phyloP scores from a whole-genome alignment of 1,140 invertebrate genomes.

The Oscheius sp. region DNA sequence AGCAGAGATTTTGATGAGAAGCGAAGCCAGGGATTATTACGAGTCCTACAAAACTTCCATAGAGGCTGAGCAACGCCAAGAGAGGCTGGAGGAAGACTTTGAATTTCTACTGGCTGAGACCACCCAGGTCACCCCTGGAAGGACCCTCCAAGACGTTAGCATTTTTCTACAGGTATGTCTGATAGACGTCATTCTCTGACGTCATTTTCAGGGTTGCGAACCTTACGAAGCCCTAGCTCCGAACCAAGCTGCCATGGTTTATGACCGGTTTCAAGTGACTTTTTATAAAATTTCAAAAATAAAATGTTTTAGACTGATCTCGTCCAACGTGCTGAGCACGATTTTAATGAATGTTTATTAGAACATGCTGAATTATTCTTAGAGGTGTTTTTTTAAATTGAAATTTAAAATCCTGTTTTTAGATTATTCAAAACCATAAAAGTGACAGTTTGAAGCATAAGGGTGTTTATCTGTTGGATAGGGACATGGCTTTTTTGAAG shows the following conservation, averaged over 20 bases:
- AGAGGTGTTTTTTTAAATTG: background rate
- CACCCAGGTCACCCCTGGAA: slow-evolving; percentile 27
- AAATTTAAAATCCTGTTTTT: background rate
- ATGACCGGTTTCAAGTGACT: slow-evolving; percentile 29
- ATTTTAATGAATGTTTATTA: slow-evolving; percentile 29
- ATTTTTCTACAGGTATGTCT: slow-evolving; percentile 19
- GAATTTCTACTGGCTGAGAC: slow-evolving; percentile 11
- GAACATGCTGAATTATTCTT: slow-evolving; percentile 33
- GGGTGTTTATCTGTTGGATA: slow-evolving; percentile 7
- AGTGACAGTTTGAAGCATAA: background rate
- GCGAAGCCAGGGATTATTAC: slow-evolving; percentile 7
- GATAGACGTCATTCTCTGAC: background rate
- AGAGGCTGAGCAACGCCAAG: slow-evolving; percentile 12
- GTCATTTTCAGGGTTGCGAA: slow-evolving; percentile 10
- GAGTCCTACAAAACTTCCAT: slow-evolving; percentile 22
- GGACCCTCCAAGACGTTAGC: slow-evolving; percentile 25
- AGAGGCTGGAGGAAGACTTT: slow-evolving; percentile 34
- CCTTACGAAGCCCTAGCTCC: slow-evolving; percentile 27
- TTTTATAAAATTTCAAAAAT: slow-evolving; percentile 21
- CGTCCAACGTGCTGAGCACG: slow-evolving; percentile 23
- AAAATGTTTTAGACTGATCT: slow-evolving; percentile 24
- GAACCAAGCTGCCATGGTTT: slow-evolving; percentile 19
- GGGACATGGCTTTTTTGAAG: slow-evolving; percentile 25
- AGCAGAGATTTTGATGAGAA: slow-evolving; percentile 21
- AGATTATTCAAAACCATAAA: background rate